Evolutionary conservation across 2,888 invertebrate species (phyloP).

Genomic region (Euplagia quadripunctaria): DNA sequence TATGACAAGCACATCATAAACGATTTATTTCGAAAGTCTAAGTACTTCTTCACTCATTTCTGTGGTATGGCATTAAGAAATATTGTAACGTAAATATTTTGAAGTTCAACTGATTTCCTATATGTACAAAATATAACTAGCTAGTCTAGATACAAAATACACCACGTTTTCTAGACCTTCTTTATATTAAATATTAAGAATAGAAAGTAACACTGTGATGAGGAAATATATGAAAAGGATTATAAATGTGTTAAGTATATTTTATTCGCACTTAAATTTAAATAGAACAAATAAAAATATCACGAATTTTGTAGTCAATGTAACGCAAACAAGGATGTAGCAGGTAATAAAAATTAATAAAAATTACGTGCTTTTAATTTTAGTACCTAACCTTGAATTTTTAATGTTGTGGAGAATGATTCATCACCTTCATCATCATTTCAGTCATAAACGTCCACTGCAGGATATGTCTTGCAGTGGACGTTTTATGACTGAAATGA

Average conservation of each 20-base stretch:
- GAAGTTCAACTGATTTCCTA: background rate
- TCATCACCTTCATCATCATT: too few relatives aligned
- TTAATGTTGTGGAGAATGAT: background rate
- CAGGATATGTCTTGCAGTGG: too few relatives aligned
- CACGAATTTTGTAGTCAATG: conserved; percentile 42
- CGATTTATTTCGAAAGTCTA: too few relatives aligned
- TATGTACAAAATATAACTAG: background rate
- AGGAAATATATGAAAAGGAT: too few relatives aligned
- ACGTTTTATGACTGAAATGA: too few relatives aligned
- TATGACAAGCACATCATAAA: too few relatives aligned
- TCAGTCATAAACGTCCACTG: too few relatives aligned
- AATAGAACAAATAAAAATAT: conserved; percentile 21
- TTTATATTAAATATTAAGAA: background rate
- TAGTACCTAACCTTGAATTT: background rate
- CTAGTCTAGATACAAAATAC: background rate
- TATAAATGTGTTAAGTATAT: conserved; percentile 17
- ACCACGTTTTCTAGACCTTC: background rate
- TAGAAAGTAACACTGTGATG: background rate
- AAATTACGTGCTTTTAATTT: background rate
- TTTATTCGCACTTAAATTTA: conserved; percentile 29
- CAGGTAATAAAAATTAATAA: conserved; percentile 10
- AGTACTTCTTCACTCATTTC: background rate
- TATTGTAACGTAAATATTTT: background rate
- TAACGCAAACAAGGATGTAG: conserved; percentile 20
- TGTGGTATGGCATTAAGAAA: background rate